A percentile compares a stretch with the other conserved stretches of the same genome.
Evolutionary conservation across 2,113 vertebrate species (phyloP).

Genomic region (Daphoenositta chrysoptera): DNA sequence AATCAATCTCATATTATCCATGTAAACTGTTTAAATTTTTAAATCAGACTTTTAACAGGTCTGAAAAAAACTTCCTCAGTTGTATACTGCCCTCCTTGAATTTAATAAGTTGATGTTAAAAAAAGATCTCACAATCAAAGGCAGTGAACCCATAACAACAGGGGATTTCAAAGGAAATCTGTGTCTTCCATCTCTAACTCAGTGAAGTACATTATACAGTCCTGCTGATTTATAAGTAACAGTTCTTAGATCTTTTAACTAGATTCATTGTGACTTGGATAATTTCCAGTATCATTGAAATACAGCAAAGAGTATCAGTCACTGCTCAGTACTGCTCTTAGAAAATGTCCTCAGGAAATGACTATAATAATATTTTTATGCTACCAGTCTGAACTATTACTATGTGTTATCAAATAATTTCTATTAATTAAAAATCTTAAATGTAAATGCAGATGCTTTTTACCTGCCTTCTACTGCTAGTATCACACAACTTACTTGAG

Average conservation of each 20-base stretch:
- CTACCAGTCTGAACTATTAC: background rate
- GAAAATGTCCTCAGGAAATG: background rate
- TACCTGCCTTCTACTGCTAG: background rate
- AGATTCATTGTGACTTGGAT: background rate
- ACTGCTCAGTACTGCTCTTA: background rate
- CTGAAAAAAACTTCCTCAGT: background rate
- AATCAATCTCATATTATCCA: background rate
- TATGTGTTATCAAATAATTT: background rate
- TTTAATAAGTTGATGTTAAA: background rate
- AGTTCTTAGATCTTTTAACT: background rate
- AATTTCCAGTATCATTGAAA: background rate
- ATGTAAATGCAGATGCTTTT: background rate
- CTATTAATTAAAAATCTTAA: background rate
- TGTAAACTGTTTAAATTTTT: background rate
- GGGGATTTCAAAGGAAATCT: background rate
- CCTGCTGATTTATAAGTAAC: background rate
- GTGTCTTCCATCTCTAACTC: background rate
- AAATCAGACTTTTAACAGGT: background rate
- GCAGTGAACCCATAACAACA: background rate
- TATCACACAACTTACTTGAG: background rate
- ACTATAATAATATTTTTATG: background rate
- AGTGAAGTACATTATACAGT: background rate
- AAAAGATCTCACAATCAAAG: background rate
- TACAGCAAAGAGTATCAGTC: background rate
- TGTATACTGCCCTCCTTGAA: background rate